Evolutionary conservation across 2,888 invertebrate genomes (phyloP).

Genomic region (Sarcophaga rosellei): DNA sequence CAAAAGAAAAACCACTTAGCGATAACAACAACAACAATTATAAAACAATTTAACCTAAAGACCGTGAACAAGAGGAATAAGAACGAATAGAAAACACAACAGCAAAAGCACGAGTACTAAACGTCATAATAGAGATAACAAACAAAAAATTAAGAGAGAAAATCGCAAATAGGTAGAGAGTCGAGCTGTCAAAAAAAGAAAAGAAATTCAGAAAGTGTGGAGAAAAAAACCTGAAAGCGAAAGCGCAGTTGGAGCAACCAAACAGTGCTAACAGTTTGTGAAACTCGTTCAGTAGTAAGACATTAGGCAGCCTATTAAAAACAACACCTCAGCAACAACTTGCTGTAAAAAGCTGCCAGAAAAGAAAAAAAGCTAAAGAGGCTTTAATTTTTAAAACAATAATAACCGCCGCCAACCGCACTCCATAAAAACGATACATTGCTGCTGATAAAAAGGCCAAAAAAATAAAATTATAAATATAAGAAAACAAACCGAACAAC

Average conservation of each 20-base stretch:
- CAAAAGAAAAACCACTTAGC: constrained; percentile 2
- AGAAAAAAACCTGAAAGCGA: constrained; percentile 32
- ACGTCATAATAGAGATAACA: constrained; percentile 43
- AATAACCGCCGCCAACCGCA: constrained; percentile 4
- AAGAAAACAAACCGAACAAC: neutral
- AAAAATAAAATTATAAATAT: neutral
- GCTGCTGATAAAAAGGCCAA: constrained; percentile 2
- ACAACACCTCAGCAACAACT: constrained; percentile 45
- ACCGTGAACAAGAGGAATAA: neutral
- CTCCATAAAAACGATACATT: neutral
- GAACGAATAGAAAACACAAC: constrained; percentile 10
- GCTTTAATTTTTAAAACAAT: constrained; percentile 13
- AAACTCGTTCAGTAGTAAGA: constrained; percentile 60
- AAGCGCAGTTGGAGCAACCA: constrained; percentile 58
- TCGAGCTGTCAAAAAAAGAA: neutral
- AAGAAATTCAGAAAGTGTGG: neutral
- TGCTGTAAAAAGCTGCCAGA: constrained; percentile 38
- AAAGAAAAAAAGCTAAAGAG: constrained; percentile 43
- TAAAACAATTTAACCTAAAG: constrained; percentile 15
- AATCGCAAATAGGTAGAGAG: constrained; percentile 31
- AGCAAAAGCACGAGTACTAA: constrained; percentile 28
- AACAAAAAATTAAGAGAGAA: neutral
- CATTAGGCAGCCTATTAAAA: constrained; percentile 55
- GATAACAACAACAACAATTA: constrained; percentile 15
- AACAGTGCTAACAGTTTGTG: constrained; percentile 56